Conservation (phyloP, 2,113 vertebrate species). For the Myiagra hebetior region DNA sequence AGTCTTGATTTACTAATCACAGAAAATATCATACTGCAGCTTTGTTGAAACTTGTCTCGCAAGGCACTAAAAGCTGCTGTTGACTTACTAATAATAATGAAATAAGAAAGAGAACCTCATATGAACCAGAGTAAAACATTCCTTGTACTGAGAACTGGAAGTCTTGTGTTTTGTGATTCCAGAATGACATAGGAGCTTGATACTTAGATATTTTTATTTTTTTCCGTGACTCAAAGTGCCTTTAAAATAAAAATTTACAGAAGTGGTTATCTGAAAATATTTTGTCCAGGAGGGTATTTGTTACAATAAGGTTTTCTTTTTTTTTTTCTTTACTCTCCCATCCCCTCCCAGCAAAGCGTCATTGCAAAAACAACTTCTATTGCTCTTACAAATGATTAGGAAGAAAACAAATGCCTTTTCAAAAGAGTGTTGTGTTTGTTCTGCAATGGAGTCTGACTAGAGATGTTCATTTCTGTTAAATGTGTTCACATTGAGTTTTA, state of each 20-base stretch:
- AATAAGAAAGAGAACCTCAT: neutral
- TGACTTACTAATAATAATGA: neutral
- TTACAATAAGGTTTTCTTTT: neutral
- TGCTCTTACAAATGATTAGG: neutral
- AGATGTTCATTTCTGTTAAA: neutral
- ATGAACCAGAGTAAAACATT: neutral
- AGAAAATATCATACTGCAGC: neutral
- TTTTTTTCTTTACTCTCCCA: neutral
- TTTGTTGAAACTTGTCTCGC: constrained; percentile 13
- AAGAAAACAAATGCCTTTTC: neutral
- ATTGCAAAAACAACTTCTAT: neutral
- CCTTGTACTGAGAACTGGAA: neutral
- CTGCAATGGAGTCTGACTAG: neutral
- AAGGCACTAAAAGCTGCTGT: neutral
- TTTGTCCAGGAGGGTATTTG: neutral
- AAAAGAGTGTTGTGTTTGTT: neutral
- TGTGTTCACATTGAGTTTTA: neutral
- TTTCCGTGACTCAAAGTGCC: neutral
- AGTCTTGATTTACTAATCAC: constrained; percentile 2
- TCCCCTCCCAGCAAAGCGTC: neutral
- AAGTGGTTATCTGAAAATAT: neutral
- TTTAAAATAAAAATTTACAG: neutral
- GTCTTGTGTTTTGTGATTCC: neutral
- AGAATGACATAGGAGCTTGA: neutral
- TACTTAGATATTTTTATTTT: neutral